Evolutionary conservation across 2,797 vertebrate species (phyloP), one percentile per base, ranked within the genome.

Genomic region (Agapornis canus): DNA sequence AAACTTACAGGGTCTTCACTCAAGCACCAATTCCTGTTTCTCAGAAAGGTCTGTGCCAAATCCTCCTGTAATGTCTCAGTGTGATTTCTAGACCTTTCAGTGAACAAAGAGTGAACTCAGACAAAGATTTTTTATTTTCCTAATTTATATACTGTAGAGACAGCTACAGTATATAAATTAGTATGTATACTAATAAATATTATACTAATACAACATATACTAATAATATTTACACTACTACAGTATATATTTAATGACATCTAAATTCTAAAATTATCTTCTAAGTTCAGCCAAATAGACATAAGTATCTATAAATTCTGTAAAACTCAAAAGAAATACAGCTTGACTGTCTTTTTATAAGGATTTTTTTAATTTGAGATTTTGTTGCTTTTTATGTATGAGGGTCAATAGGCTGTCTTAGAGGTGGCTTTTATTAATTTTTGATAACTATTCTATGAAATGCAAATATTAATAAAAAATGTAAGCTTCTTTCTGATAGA

Each of bases 301-400:
- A 11, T 39, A 43, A 47, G 10, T 23, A 73, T 9, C 35, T 45
- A 29, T 35, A 87, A 68, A 75, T 61, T 82, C 10, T 40, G 14
- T 40, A 42, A 76, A 85, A 54, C 1, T 79, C 17, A 26, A 43
- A 57, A 90, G 29, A 56, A 73, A n/a, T 21, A 72, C 9, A 63
- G 23, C 12, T 70, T 32, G 5, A 51, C 39, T 37, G 16, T 45
- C 31, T 57, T n/a, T 68, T 92, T 72, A 68, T 19, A 39, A 15
- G 4, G 1, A 5, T 35, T 27, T 47, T 31, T 68, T 21, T 18
- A 10, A 15, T 56, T 35, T 13, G 2, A 2, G 2, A 1, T 26
- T 22, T 23, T 78, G 2, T 19, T 83, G 10, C 0, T 47, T 90
- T 65, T 70, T 21, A 69, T n/a, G 13, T 29, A 37, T 1, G 1